These are phyloP conservation scores for Scaptomyza pallida DNA, from an alignment of 1,140 invertebrate species.

Conservation along the genomic window DNA sequence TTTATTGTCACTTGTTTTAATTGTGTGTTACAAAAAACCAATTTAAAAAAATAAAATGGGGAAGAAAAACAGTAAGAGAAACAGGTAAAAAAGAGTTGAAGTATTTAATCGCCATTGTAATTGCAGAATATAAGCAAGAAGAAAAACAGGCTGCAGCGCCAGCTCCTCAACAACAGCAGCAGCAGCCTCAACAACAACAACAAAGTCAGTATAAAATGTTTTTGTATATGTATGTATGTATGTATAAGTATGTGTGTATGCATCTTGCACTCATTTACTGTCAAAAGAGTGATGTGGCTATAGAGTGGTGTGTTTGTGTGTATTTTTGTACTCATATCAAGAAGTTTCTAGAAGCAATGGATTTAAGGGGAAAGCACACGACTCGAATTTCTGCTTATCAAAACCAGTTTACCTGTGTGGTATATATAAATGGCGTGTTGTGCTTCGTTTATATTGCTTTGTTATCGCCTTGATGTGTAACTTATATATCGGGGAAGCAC, in stretches of 20 bases:
- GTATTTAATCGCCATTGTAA: background rate
- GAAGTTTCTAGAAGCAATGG: background rate
- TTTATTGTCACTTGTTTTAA: background rate
- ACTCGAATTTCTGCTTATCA: background rate
- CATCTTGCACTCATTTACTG: too few species aligned
- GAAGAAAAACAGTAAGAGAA: constrained; percentile 31
- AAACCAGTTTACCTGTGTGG: background rate
- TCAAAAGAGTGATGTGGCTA: background rate
- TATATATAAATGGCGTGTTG: background rate
- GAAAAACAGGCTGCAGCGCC: background rate
- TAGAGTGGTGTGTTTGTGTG: background rate
- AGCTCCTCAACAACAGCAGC: constrained; percentile 2
- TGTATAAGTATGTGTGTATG: background rate
- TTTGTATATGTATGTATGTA: background rate
- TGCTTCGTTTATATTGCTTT: too few species aligned
- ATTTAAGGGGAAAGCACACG: constrained; percentile 3
- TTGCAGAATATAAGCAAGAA: constrained; percentile 3
- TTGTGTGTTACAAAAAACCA: background rate
- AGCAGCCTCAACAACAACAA: constrained; percentile 1
- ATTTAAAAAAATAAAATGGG: constrained; percentile 19
- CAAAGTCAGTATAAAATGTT: constrained; percentile 1
- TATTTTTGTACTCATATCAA: background rate
- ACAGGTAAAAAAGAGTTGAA: background rate
- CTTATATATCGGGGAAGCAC: constrained; percentile 6
- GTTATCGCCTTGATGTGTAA: too few species aligned